Percentiles rank a stretch among this genome's conserved stretches.
Conservation (phyloP, 2,797 vertebrate species). For the Cynodonichthys magdalenae region DNA sequence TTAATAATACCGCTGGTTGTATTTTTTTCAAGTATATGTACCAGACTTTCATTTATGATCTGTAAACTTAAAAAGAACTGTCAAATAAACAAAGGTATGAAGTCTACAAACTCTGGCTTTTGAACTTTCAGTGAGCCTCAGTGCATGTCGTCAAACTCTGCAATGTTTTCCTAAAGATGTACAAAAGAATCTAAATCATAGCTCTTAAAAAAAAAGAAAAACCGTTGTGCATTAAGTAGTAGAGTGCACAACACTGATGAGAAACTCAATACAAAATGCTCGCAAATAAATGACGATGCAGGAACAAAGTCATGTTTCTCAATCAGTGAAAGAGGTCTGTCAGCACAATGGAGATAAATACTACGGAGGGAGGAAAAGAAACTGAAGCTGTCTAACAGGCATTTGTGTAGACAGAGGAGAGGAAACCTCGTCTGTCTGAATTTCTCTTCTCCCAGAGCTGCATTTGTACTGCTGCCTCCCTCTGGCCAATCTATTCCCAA, state of each 20-base stretch:
- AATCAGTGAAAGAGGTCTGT: slow-evolving; percentile 74
- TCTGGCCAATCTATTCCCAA: slow-evolving; percentile 59
- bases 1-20: slow-evolving; percentile 50
- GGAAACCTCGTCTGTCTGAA: slow-evolving; percentile 46
- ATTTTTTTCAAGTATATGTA: slow-evolving; percentile 35
- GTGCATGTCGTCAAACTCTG: slow-evolving; percentile 29
- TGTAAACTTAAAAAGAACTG: not conserved
- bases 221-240: slow-evolving; percentile 36
- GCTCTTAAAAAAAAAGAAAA: slow-evolving; percentile 47
- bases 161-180: slow-evolving; percentile 19
- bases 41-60: slow-evolving; percentile 21
- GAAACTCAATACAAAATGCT: slow-evolving; percentile 55
- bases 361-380: slow-evolving; percentile 18
- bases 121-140: slow-evolving; percentile 28
- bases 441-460: slow-evolving; percentile 42
- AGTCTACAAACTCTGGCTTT: slow-evolving; percentile 24
- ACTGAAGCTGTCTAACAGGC: slow-evolving; percentile 28
- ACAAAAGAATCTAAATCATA: slow-evolving; percentile 60
- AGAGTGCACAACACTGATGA: slow-evolving; percentile 44
- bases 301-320: slow-evolving; percentile 75
- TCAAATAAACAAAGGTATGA: slow-evolving; percentile 26
- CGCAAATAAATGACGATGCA: slow-evolving; percentile 77
- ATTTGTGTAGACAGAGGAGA: slow-evolving; percentile 36
- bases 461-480: slow-evolving; percentile 72
- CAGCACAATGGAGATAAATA: slow-evolving; percentile 78